Base-by-base conservation (phyloP, 2,888 invertebrate genomes). In the Trypoxylon attenuatum region DNA sequence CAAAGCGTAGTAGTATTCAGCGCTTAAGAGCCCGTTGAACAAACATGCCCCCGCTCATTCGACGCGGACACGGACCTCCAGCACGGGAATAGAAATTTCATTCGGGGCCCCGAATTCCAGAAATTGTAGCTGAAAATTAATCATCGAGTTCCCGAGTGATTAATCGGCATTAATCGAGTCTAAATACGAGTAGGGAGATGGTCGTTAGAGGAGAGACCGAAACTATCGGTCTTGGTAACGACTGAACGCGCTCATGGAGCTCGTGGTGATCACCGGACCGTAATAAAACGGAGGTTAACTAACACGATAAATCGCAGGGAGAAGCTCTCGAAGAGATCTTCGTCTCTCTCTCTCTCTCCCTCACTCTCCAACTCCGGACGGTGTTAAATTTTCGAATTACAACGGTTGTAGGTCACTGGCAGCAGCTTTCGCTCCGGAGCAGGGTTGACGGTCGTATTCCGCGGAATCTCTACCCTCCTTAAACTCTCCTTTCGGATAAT, bases 221-320 rank as follows among this genome's bases (percentile, higher is more conserved):
- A 45, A 56, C 53, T 50, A 66, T 62, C 61, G 50, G 33, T 61
- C 59, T 29, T 13, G 58, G 27, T 58, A 66, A 66, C 62, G 62
- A 56, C 47, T 41, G 33, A 16, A 33, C 46, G n/a, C n/a, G 49
- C 49, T 18, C 51, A 41, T 13, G 38, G 43, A 25, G 38, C 57
- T 39, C 55, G 41, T n/a, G n/a, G n/a, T 56, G 42, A 22, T 33
- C 33, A 38, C 10, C 38, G 46, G 47, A 13, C 33, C 46, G 61
- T 52, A 61, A 64, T 71, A 47, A 68, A 70, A 64, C 55, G 46
- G 27, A 62, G 55, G 59, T 62, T 66, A 59, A 59, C 45, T 65
- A 57, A 38, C 13, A 25, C 57, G 49, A 51, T 68, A 59, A 57
- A 64, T 63, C 41, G 49, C 16, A 33, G n/a, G 8, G 21, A 27